Evolutionary conservation across 2,797 vertebrate species (phyloP).

Genomic region (Microchirus variegatus): DNA sequence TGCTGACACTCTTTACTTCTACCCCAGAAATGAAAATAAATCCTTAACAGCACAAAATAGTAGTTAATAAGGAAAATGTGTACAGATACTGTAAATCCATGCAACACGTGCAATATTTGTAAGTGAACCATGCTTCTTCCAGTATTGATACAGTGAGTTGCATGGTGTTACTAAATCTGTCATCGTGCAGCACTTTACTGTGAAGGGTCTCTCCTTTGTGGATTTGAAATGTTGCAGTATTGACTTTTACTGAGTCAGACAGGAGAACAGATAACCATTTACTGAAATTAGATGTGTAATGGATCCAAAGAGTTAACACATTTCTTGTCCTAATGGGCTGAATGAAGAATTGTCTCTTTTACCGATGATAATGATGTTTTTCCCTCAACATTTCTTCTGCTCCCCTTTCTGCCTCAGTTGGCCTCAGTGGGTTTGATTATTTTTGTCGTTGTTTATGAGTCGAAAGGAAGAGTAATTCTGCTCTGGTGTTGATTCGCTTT

Average conservation of each 20-base stretch:
- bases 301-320: conserved; percentile 49
- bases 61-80: too few relatives aligned
- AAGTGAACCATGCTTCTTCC: too few relatives aligned
- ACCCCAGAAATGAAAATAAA: too few relatives aligned
- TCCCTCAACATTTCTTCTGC: conserved; percentile 23
- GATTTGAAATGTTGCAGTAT: conserved; percentile 48
- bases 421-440: not conserved
- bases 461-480: conserved; percentile 3
- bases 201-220: conserved; percentile 32
- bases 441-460: conserved; percentile 9
- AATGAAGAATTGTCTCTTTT: conserved; percentile 46
- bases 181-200: conserved; percentile 20
- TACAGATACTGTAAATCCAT: too few relatives aligned
- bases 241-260: conserved; percentile 43
- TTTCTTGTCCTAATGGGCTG: conserved; percentile 53
- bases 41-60: too few relatives aligned
- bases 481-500: conserved; percentile 4
- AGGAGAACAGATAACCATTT: conserved; percentile 55
- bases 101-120: too few relatives aligned
- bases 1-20: too few relatives aligned
- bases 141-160: too few relatives aligned
- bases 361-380: conserved; percentile 30
- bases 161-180: conserved; percentile 14
- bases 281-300: conserved; percentile 64
- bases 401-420: conserved; percentile 2